phyloP scores from a whole-genome alignment of 2,113 vertebrate genomes.

The Nesogale talazaci region DNA sequence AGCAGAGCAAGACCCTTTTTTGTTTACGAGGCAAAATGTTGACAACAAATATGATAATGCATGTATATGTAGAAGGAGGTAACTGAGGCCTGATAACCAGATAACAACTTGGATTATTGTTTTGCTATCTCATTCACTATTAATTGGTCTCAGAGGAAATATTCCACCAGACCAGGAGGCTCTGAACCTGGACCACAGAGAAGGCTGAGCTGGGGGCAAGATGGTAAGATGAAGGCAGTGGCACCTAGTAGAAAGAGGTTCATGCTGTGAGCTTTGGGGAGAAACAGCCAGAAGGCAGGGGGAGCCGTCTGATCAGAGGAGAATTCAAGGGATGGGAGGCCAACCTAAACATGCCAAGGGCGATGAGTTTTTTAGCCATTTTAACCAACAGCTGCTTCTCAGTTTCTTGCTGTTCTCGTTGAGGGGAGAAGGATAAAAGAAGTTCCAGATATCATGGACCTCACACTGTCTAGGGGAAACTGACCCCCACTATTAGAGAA shows the following conservation, averaged over 20 bases:
- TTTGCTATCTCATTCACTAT: not conserved
- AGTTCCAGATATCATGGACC: not conserved
- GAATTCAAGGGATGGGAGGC: not conserved
- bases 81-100: not conserved
- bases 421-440: not conserved
- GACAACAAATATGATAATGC: not conserved
- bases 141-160: not conserved
- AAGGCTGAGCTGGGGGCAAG: not conserved
- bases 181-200: not conserved
- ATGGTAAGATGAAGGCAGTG: not conserved
- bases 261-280: not conserved
- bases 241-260: not conserved
- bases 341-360: not conserved
- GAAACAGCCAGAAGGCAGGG: not conserved
- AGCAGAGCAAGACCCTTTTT: not conserved
- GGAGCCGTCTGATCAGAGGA: not conserved
- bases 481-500: not conserved
- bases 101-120: not conserved
- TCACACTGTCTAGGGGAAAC: not conserved
- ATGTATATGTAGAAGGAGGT: not conserved
- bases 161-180: not conserved
- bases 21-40: not conserved
- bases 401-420: not conserved
- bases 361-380: not conserved
- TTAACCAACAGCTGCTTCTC: not conserved